Evolutionary conservation across 2,797 vertebrate genomes (phyloP), one percentile per base, ranked within the genome.

Genomic region (Lagodon rhomboides): DNA sequence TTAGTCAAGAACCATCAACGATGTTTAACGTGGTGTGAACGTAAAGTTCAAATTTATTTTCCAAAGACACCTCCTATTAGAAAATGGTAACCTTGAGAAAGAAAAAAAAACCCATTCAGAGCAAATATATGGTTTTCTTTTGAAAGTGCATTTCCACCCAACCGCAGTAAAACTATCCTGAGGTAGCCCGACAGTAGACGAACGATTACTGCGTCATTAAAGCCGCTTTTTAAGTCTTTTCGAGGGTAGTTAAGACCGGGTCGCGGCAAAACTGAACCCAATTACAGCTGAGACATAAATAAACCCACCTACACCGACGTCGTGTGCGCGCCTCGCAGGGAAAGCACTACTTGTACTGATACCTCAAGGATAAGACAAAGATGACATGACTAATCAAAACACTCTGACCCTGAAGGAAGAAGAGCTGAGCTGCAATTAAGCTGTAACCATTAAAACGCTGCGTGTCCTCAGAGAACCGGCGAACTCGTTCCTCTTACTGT

Each of bases 271-370:
- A 63, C 71, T 63, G 50, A 85, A 89, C 82, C 23, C 83, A 78
- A 85, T 89, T 83, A 89, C 63, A 67, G 73, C 71, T 43, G 15
- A 77, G 68, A 76, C 68, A 72, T 76, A 66, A 88, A 89, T 85
- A 87, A 83, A 82, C 53, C 54, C 62, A 59, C 69, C 67, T 75
- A 56, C 68, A 55, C 50, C 25, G 0, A 73, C 75, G 68, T 47
- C 53, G 53, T 15, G 46, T 46, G 62, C 34, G 30, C 46, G 61
- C 34, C 58, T 78, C 50, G 12, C 6, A 46, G 34, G 27, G 22
- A 63, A 47, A 51, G 47, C 51, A 38, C 47, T 18, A 0, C 44
- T 44, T 46, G 34, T 46, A 25, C 65, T 22, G 83, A 81, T 76
- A 56, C 62, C 54, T 77, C 67, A 86, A 84, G 79, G 82, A 84